These are phyloP conservation scores for Hippopotamyrus pictus DNA, from an alignment of 2,797 vertebrate species.

Conservation along the genomic window DNA sequence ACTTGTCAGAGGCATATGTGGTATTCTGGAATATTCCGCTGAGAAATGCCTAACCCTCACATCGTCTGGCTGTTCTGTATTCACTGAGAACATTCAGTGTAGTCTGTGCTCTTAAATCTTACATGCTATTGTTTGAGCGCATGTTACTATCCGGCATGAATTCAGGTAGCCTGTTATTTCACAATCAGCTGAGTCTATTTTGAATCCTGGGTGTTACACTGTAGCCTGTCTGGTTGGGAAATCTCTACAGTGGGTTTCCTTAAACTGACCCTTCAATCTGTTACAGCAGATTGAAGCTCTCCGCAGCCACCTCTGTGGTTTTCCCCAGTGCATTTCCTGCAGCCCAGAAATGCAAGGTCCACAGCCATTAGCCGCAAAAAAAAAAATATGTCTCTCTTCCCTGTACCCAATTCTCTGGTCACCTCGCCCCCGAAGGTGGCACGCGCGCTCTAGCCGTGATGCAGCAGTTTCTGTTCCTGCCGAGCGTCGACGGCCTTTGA, in stretches of 20 bases:
- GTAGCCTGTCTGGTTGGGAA: not conserved
- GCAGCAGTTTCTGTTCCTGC: not conserved
- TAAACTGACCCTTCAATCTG: not conserved
- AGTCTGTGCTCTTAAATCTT: not conserved
- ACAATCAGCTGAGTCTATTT: not conserved
- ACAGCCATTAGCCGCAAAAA: not conserved
- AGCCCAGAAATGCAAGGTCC: not conserved
- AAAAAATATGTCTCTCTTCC: not conserved
- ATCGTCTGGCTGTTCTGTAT: not conserved
- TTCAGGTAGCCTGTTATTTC: not conserved
- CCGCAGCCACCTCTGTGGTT: not conserved
- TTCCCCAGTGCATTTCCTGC: not conserved
- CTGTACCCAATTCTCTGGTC: not conserved
- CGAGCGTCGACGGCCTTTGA: not conserved
- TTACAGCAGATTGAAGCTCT: not conserved
- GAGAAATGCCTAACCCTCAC: not conserved
- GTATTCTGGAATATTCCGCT: not conserved
- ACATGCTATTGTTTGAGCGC: not conserved
- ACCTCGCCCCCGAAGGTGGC: not conserved
- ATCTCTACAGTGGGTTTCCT: not conserved
- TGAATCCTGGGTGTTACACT: no score
- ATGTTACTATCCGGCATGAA: not conserved
- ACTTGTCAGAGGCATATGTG: not conserved
- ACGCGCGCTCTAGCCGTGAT: not conserved
- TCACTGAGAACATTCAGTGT: not conserved